Evolutionary conservation across 2,797 vertebrate genomes (phyloP).

Genomic region (Poliocrania exsul): DNA sequence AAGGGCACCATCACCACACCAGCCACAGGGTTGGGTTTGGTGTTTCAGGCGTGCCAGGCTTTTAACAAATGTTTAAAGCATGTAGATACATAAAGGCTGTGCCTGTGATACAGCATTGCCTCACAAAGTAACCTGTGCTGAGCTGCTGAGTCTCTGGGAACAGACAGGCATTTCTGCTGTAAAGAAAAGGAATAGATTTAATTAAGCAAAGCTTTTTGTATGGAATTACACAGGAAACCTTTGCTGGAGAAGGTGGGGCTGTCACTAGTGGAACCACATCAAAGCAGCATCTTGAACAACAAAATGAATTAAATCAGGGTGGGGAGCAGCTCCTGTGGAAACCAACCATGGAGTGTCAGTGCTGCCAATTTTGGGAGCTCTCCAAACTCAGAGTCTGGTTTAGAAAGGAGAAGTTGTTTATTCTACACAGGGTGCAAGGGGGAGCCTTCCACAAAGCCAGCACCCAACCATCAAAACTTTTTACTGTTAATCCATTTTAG

Average conservation of each 20-base stretch:
- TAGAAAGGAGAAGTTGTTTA: no score
- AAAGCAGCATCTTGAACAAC: neutral
- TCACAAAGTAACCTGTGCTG: neutral
- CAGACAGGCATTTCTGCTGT: neutral
- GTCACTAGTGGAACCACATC: neutral
- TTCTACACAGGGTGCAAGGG: no score
- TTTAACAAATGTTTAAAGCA: neutral
- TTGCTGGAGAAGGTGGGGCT: neutral
- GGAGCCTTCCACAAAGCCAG: neutral
- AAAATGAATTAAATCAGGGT: rapidly evolving
- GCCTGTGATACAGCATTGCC: no score
- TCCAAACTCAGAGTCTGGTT: no score
- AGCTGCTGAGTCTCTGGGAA: neutral
- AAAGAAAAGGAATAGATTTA: rapidly evolving
- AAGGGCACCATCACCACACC: neutral
- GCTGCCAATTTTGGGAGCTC: no score
- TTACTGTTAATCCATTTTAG: neutral
- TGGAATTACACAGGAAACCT: neutral
- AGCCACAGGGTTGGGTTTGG: neutral
- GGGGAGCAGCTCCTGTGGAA: no score
- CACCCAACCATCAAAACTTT: neutral
- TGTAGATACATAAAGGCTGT: neutral
- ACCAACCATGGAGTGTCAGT: rapidly evolving
- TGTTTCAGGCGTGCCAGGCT: rapidly evolving
- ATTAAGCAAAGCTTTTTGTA: neutral